Evolutionary conservation across 2,797 vertebrate genomes (phyloP), one percentile per base, ranked within the genome.

Genomic region (Decapterus maruadsi): DNA sequence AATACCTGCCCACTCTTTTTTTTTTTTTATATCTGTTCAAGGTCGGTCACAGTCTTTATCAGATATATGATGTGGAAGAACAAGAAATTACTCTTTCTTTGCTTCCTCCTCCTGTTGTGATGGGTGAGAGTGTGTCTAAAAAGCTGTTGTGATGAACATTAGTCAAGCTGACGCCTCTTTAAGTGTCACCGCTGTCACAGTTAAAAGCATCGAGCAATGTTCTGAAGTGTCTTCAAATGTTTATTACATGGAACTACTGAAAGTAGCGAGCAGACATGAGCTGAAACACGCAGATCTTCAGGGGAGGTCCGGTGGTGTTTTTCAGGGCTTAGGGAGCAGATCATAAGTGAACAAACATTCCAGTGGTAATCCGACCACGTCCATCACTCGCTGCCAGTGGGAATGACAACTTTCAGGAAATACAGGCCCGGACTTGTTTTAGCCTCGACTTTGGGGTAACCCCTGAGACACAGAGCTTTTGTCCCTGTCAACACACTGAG

Each of bases 321-420:
- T 87, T 86, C 36, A 62, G 70, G 73, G 83, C 81, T 90, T 81
- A 88, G 57, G 55, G 73, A 78, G 64, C 60, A 82, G 72, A 87
- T 83, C 68, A 61, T 75, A 91, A 88, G 86, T 85, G 86, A 80
- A 84, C 81, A 89, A 90, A 93, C 90, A 93, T 93, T 92, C 89
- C 88, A 88, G 62, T 73, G 74, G 75, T 90, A 86, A 93, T 90
- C 89, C 82, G 51, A 80, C 71, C 80, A 82, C 66, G 46, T 90
- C 89, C 79, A 87, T 93, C 86, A 90, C 55, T 78, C 20, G 12
- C 62, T 72, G 77, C 75, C 55, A 58, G 61, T 50, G 70, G 78
- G 77, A 89, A 84, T 66, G 77, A 85, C 78, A 89, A 85, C 80
- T 86, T 84, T 89, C 84, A 91, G 84, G 83, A 90, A 90, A 92